Percentiles rank a stretch among this genome's conserved stretches.
These are phyloP conservation scores for Noctua janthina DNA, from an alignment of 2,888 invertebrate species.

Conservation along the genomic window DNA sequence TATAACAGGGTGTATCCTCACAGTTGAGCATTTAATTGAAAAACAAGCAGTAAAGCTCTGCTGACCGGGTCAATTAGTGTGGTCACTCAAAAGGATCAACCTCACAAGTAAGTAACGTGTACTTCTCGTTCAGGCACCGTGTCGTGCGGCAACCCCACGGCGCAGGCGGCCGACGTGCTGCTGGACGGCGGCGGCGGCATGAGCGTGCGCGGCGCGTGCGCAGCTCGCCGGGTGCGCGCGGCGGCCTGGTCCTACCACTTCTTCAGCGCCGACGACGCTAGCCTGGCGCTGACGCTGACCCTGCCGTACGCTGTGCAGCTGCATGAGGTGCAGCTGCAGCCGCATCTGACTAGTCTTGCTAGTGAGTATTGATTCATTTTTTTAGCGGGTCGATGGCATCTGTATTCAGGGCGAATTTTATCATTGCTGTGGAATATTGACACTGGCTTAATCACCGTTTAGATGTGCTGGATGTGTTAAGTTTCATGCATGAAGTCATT, in stretches of 20 bases:
- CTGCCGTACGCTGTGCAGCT: slow-evolving; percentile 97
- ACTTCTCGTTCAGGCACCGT: slow-evolving; percentile 89
- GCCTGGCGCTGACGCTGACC: slow-evolving; percentile 96
- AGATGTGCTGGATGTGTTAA: neutral
- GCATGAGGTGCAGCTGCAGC: slow-evolving; percentile 96
- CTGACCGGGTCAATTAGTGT: neutral
- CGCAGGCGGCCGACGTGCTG: slow-evolving; percentile 96
- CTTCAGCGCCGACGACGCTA: slow-evolving; percentile 95
- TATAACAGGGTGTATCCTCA: neutral
- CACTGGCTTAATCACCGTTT: neutral
- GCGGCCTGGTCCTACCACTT: slow-evolving; percentile 99
- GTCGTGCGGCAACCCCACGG: slow-evolving; percentile 95
- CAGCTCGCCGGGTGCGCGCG: slow-evolving; percentile 95
- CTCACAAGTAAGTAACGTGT: neutral
- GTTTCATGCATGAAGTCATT: no score
- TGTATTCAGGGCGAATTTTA: neutral
- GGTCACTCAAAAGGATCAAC: neutral
- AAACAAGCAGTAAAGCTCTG: neutral
- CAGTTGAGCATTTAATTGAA: neutral
- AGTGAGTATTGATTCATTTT: slow-evolving; percentile 86
- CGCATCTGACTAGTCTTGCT: slow-evolving; percentile 95
- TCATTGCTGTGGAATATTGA: neutral
- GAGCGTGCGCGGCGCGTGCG: slow-evolving; percentile 92
- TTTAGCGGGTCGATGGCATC: neutral
- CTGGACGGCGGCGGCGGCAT: slow-evolving; percentile 92